These are phyloP conservation scores for Boleophthalmus pectinirostris DNA, from an alignment of 2,113 vertebrate genomes.

Conservation along the genomic window DNA sequence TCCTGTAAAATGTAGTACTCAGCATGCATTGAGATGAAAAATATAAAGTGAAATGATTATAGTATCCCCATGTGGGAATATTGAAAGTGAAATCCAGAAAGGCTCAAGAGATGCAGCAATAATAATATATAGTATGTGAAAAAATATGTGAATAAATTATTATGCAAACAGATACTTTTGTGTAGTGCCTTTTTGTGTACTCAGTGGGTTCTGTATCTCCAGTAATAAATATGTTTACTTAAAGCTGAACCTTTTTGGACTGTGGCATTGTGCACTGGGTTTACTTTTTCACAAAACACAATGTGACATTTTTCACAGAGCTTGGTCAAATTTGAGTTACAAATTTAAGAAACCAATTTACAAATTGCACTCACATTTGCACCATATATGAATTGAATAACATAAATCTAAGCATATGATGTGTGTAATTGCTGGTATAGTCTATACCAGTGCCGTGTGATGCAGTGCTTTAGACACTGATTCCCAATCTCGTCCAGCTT, in stretches of 20 bases:
- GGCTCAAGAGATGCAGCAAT: constrained; percentile 80
- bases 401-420: background rate
- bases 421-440: background rate
- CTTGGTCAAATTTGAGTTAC: background rate
- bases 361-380: background rate
- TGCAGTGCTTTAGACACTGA: constrained; percentile 33
- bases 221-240: background rate
- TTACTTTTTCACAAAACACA: background rate
- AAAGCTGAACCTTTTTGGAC: background rate
- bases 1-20: constrained; percentile 77
- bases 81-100: constrained; percentile 61
- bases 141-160: constrained; percentile 76
- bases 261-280: background rate
- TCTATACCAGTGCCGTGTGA: constrained; percentile 10
- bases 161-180: constrained; percentile 63
- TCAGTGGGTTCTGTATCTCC: background rate
- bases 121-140: constrained; percentile 74
- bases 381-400: background rate
- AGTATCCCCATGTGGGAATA: constrained; percentile 67
- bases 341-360: background rate
- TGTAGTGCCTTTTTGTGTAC: constrained; percentile 40
- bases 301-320: background rate
- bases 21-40: constrained; percentile 79
- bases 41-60: constrained; percentile 66
- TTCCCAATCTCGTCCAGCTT: constrained; percentile 48